phyloP scores from a whole-genome alignment of 2,888 invertebrate species.

The Geophilus truncorum region DNA sequence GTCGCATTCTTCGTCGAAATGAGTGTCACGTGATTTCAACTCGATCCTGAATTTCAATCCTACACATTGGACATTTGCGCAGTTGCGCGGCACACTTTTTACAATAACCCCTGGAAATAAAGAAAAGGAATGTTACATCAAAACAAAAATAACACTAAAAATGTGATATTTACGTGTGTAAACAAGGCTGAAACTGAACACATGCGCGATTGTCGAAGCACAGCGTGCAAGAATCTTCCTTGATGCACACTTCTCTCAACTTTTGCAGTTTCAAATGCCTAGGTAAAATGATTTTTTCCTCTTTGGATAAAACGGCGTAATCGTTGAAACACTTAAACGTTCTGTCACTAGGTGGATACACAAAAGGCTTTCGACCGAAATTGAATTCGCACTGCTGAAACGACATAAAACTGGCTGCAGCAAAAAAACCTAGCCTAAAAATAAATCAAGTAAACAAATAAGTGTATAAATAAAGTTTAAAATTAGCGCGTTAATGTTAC shows the following conservation, averaged over 20 bases:
- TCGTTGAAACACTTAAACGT: conserved; percentile 71
- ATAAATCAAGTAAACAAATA: conserved; percentile 40
- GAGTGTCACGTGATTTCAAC: not conserved
- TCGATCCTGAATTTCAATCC: conserved; percentile 46
- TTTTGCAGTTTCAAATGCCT: conserved; percentile 71
- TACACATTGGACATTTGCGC: conserved; percentile 81
- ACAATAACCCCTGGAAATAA: conserved; percentile 71
- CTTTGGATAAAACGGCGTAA: conserved; percentile 64
- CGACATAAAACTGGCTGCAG: conserved; percentile 94
- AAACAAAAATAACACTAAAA: not conserved
- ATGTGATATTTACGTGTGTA: conserved; percentile 64
- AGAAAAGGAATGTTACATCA: not conserved
- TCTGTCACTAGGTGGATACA: conserved; percentile 64
- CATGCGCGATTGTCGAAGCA: conserved; percentile 77
- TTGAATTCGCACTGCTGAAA: conserved; percentile 93
- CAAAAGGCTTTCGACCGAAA: conserved; percentile 76
- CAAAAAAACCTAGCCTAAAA: conserved; percentile 68
- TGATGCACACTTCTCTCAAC: conserved; percentile 65
- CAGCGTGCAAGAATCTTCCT: conserved; percentile 78
- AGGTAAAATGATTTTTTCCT: conserved; percentile 76
- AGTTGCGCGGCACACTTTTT: conserved; percentile 68
- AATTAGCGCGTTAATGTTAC: conserved; percentile 50
- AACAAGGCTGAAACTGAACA: conserved; percentile 71
- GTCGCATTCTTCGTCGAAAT: not conserved
- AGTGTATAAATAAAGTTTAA: not conserved